Base-by-base conservation (phyloP, 1,140 invertebrate genomes). In the Melitaea cinxia region DNA sequence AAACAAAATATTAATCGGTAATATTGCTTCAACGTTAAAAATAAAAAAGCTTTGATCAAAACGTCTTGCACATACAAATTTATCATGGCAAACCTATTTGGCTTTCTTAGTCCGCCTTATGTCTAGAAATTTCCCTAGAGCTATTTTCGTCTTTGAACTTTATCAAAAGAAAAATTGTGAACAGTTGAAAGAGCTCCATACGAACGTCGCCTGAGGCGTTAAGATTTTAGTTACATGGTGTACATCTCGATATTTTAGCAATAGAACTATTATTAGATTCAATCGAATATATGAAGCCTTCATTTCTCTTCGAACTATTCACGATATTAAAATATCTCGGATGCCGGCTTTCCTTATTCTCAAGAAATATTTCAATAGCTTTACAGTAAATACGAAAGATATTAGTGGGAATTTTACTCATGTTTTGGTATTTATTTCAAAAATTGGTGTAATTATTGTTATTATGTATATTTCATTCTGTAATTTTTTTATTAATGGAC, bases 111-210 rank as follows among this genome's bases (percentile, higher is more conserved):
- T 21, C 42, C 17, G 42, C 17, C 28, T 49, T 12, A 4, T 30
- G 17, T 58, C 55, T 45, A 47, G 56, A 14, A 49, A 58, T 58
- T 58, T 58, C 42, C 56, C 56, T 33, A 49, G 56, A 58, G 56
- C 17, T 49, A 58, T 49, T 58, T 58, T 58, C 4, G 42, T 17
- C 42, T 47, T 30, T n/a, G n/a, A 58, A 49, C 47, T 49, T 58
- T 30, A 58, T 58, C 39, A 58, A 58, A 58, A 58, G 56, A 49
- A 58, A 58, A 58, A 58, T 35, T 33, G 4, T 33, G 26, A 49
- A 58, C 10, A 58, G 55, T 47, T 58, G 24, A 26, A 17, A 26
- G 23, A 14, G 26, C 15, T 26, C 10, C 42, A 47, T 19, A 47
- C 42, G 12, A 47, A 14, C 23, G 37, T 42, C 23, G 14, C 42